Conservation (phyloP, 2,113 vertebrate genomes). For the Prunella himalayana region DNA sequence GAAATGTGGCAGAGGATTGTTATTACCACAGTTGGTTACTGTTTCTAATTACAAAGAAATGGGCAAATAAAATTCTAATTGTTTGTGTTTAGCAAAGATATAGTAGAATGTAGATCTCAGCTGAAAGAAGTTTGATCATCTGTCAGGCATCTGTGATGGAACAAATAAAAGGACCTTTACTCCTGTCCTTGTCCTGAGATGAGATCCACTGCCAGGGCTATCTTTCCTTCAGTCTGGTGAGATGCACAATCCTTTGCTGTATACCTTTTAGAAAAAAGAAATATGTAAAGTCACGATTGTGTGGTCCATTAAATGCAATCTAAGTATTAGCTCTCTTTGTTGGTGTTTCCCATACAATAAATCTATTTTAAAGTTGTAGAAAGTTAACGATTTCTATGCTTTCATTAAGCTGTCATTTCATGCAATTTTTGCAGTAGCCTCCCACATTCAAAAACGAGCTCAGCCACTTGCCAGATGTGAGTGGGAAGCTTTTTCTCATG, state of each 20-base stretch:
- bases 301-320: background rate
- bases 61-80: background rate
- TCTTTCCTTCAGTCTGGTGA: background rate
- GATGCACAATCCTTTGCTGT: background rate
- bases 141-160: background rate
- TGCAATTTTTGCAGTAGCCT: slow-evolving; percentile 7
- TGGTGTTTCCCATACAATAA: background rate
- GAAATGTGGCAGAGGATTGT: background rate
- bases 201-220: background rate
- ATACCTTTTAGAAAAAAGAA: background rate
- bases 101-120: background rate
- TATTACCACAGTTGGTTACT: background rate
- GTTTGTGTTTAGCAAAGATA: background rate
- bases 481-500: slow-evolving; percentile 30
- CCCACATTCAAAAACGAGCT: slow-evolving; percentile 17
- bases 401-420: slow-evolving; percentile 25
- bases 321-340: background rate
- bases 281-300: background rate
- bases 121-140: background rate
- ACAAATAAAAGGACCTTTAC: background rate
- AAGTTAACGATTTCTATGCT: background rate
- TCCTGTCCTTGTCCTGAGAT: background rate
- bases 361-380: slow-evolving; percentile 13
- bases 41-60: background rate
- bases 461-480: slow-evolving; percentile 7